Percentiles rank a stretch among this genome's conserved stretches.
Evolutionary conservation across 64 coral and sea anemone species (phyloP).

Genomic region (Montipora sp.): DNA sequence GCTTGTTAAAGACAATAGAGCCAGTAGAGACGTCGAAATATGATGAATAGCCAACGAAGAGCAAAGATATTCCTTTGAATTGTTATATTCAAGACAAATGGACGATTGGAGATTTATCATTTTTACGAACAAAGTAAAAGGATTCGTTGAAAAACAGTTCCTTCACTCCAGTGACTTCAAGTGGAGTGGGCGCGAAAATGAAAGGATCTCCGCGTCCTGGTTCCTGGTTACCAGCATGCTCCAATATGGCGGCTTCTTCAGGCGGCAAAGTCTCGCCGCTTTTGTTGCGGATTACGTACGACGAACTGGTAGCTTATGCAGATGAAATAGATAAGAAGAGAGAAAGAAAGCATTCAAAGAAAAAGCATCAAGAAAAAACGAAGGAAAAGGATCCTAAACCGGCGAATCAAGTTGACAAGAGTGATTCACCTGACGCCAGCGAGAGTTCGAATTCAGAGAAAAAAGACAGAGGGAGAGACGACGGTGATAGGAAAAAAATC

Average conservation of each 20-base stretch:
- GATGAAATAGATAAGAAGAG: conserved; percentile 70
- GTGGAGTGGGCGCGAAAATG: not conserved
- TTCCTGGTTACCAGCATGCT: conserved; percentile 9
- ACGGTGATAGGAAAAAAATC: not conserved
- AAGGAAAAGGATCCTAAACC: conserved; percentile 46
- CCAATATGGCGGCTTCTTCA: conserved; percentile 88
- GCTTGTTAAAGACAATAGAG: too few species aligned
- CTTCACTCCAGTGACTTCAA: too few species aligned
- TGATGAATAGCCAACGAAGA: too few species aligned
- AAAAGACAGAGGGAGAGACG: not conserved
- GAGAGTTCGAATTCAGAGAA: not conserved
- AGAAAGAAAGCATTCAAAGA: conserved; percentile 42
- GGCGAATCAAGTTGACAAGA: conserved; percentile 39
- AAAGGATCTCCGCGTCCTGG: not conserved
- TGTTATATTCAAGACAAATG: too few species aligned
- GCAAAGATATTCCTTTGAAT: too few species aligned
- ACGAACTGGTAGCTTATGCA: conserved; percentile 74
- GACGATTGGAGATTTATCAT: too few species aligned
- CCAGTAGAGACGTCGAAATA: too few species aligned
- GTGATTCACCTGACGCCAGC: conserved; percentile 37
- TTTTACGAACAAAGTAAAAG: too few species aligned
- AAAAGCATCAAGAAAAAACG: conserved; percentile 15
- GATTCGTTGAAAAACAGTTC: too few species aligned
- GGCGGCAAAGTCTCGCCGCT: conserved; percentile 46
- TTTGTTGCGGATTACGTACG: conserved; percentile 75